Percentiles rank a stretch among this genome's conserved stretches.
Evolutionary conservation across 2,113 vertebrate genomes (phyloP).

Genomic region (Garra rufa): DNA sequence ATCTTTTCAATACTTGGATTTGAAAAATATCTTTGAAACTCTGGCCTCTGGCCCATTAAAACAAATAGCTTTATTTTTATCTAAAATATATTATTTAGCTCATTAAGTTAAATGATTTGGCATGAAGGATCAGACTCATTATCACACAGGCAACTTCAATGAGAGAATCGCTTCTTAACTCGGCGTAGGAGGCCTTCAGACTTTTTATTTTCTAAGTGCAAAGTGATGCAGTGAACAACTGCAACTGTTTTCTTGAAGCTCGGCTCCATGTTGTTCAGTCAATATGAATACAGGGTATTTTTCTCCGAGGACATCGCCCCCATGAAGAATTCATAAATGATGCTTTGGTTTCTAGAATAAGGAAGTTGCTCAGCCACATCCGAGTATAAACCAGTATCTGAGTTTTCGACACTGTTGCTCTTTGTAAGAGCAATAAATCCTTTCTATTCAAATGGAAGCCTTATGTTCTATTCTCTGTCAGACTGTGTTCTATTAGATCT

Average conservation of each 20-base stretch:
- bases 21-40: not conserved
- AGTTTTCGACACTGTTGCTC: not conserved
- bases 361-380: not conserved
- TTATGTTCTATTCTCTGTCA: not conserved
- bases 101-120: not conserved
- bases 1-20: not conserved
- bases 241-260: not conserved
- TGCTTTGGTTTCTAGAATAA: not conserved
- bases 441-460: constrained; percentile 10
- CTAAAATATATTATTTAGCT: not conserved
- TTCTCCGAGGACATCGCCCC: not conserved
- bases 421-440: constrained; percentile 24
- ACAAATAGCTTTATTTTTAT: not conserved
- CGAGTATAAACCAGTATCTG: constrained; percentile 13
- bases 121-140: constrained; percentile 6
- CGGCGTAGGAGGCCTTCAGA: not conserved
- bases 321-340: not conserved
- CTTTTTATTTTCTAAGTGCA: not conserved
- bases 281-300: constrained; percentile 9
- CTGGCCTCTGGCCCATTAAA: not conserved
- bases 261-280: not conserved
- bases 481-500: not conserved
- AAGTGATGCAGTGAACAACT: not conserved
- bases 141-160: not conserved
- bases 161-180: not conserved